Base-by-base conservation (phyloP, 2,113 vertebrate species). In the Vanacampus margaritifer region DNA sequence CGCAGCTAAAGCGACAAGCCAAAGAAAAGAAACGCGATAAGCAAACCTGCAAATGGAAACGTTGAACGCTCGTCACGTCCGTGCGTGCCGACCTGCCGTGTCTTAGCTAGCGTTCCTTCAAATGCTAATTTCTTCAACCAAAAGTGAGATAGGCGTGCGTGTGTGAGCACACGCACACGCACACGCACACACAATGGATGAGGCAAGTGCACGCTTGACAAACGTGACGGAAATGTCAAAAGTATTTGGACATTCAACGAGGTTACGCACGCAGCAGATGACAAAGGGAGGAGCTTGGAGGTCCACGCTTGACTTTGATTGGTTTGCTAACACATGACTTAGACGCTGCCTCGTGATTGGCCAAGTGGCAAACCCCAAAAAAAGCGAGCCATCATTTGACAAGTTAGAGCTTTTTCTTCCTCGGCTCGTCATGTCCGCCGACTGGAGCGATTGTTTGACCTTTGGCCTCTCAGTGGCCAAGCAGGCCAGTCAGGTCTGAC, bases 401-500 rank as follows among this genome's bases (percentile, higher is more conserved):
- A 12, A 26, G 53, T 56, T 59, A 58, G 17, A 24, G 10, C 5
- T 21, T 16, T 21, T 3, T 12, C 9, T n/a, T 16, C 61, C 1
- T 8, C 35, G 13, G 37, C 43, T 64, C 69, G 54, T 48, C 59
- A 86, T 83, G 84, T 41, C 74, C 13, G 41, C 11, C 0, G 56
- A 83, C 59, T 83, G 84, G 84, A 78, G 46, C 0, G 32, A 78
- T n/a, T 86, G 76, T 70, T 68, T 86, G 56, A 74, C 73, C 45
- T 86, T 86, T 0, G 84, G 74, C 13, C 24, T 86, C 54, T 73
- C 67, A 0, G 0, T 86, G 0, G 35, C 72, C 53, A 86, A 78
- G 48, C 69, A 68, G 63, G 74, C 81, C n/a, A 46, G 65, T 63
- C 62, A 81, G 79, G 84, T 86, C 73, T 68, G 65, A 69, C 6